A percentile compares a stretch with the other conserved stretches of the same genome.
Conservation (phyloP, 1,140 invertebrate genomes). For the Pteromalus puparum region DNA sequence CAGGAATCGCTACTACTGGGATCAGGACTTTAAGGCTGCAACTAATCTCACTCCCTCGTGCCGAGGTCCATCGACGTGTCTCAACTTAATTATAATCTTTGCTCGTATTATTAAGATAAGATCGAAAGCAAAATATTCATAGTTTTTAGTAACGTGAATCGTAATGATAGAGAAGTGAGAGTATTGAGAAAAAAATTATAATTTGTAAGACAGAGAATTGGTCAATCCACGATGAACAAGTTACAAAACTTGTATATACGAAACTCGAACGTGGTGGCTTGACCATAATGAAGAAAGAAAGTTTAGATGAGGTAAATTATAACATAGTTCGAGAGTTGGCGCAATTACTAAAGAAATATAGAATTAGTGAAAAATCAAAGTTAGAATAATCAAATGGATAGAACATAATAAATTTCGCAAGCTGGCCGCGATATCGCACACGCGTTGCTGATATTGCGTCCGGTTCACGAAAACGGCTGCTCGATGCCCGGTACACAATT, state of each 20-base stretch:
- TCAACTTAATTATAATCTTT: conserved; percentile 34
- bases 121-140: background rate
- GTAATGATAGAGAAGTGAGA: conserved; percentile 33
- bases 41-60: background rate
- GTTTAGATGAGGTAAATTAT: conserved; percentile 42
- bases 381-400: conserved; percentile 50
- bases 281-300: conserved; percentile 11
- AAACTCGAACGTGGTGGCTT: conserved; percentile 4
- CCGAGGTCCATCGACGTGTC: background rate
- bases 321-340: conserved; percentile 11
- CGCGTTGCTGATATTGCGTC: background rate
- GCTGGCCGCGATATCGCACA: background rate
- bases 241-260: background rate
- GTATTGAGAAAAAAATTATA: conserved; percentile 31
- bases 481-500: background rate
- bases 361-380: conserved; percentile 44
- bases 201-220: background rate
- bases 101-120: conserved; percentile 28
- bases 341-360: conserved; percentile 16
- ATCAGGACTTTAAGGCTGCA: background rate
- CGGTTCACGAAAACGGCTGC: background rate
- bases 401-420: conserved; percentile 27
- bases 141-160: conserved; percentile 33
- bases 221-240: conserved; percentile 7
- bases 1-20: background rate